These are phyloP conservation scores for Cybosia mesomella DNA, from an alignment of 2,888 invertebrate species.

Conservation along the genomic window DNA sequence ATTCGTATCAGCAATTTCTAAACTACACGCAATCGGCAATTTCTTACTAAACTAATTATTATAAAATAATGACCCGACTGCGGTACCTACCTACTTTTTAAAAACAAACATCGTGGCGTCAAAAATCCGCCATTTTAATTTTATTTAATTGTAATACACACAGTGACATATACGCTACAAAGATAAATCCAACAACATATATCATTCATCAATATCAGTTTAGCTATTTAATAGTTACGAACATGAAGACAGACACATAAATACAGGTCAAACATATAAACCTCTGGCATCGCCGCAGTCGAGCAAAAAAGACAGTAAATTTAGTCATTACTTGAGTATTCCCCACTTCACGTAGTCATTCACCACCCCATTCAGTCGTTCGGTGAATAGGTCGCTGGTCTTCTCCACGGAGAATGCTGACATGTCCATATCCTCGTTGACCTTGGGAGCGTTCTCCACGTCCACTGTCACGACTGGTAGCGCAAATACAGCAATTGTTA, in stretches of 20 bases:
- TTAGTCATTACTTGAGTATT: conserved; percentile 38
- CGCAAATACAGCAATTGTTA: conserved; percentile 54
- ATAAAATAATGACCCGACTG: background rate
- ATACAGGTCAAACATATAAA: background rate
- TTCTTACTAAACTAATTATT: too few relatives aligned
- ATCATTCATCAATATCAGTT: background rate
- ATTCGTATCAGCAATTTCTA: too few relatives aligned
- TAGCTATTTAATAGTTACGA: background rate
- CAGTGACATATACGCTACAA: background rate
- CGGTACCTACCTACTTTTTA: background rate
- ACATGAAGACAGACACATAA: background rate
- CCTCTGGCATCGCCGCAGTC: background rate
- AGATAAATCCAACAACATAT: background rate
- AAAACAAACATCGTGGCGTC: background rate
- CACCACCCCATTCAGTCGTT: conserved; percentile 65
- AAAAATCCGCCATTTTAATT: background rate
- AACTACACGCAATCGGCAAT: too few relatives aligned
- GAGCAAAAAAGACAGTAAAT: background rate
- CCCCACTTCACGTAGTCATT: conserved; percentile 66
- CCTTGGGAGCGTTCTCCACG: conserved; percentile 55
- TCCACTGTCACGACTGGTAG: conserved; percentile 64
- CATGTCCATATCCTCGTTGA: conserved; percentile 47
- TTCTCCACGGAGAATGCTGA: conserved; percentile 49
- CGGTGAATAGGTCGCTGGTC: conserved; percentile 56
- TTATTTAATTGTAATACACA: background rate